Conservation (phyloP, 1,140 invertebrate species). For the Pararge aegeria region DNA sequence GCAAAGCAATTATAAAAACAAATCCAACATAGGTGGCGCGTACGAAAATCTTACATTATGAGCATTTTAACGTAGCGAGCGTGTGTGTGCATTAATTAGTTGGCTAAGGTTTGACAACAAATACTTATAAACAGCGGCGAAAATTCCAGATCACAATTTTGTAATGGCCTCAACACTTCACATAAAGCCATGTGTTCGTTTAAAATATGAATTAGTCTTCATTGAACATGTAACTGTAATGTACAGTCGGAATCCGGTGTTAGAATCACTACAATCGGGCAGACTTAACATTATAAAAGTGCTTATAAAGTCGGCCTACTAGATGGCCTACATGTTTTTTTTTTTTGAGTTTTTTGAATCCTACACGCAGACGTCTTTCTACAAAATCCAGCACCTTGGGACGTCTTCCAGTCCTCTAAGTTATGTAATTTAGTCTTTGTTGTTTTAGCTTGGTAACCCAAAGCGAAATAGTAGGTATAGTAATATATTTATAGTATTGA, state of each 20-base stretch:
- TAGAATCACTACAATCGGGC: no score
- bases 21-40: slow-evolving; percentile 49
- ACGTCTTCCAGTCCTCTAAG: no score
- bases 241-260: slow-evolving; percentile 1
- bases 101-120: slow-evolving; percentile 41
- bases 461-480: no score
- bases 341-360: no score
- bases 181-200: slow-evolving; percentile 26
- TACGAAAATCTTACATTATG: slow-evolving; percentile 52
- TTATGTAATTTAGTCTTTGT: no score
- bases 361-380: no score
- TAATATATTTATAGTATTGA: no score
- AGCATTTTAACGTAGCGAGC: slow-evolving; percentile 37
- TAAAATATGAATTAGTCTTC: slow-evolving; percentile 21
- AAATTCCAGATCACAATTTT: slow-evolving; percentile 52
- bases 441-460: no score
- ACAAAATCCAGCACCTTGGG: no score
- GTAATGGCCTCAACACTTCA: slow-evolving; percentile 45
- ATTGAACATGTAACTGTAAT: slow-evolving; percentile 23
- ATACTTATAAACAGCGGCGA: slow-evolving; percentile 38
- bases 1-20: slow-evolving; percentile 65
- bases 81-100: slow-evolving; percentile 69
- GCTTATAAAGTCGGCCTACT: no score
- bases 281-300: no score
- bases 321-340: no score